Evolutionary conservation across 2,797 vertebrate species (phyloP).

Genomic region (Fringilla coelebs): DNA sequence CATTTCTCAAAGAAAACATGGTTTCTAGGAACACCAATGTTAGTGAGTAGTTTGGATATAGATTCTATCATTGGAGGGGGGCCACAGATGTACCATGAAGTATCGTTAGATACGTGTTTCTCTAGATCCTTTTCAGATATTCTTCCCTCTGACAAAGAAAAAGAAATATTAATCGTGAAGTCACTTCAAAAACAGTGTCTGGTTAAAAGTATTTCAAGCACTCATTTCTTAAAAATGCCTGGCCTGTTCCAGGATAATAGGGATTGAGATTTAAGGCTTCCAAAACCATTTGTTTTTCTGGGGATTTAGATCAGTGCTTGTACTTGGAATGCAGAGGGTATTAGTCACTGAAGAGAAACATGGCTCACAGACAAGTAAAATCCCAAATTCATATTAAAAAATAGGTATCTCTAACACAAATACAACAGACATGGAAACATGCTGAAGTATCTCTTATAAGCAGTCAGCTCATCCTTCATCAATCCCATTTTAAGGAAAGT

Average conservation of each 20-base stretch:
- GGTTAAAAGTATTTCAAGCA: background rate
- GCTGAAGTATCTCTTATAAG: background rate
- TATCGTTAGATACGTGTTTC: slow-evolving; percentile 76
- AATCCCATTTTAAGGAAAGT: background rate
- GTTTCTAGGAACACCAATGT: slow-evolving; percentile 78
- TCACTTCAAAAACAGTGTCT: background rate
- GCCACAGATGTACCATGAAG: slow-evolving; percentile 93
- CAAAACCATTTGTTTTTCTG: background rate
- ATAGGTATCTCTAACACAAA: background rate
- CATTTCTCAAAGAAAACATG: slow-evolving; percentile 93
- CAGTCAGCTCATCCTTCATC: background rate
- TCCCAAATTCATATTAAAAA: background rate
- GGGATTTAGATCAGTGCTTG: background rate
- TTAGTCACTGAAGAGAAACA: background rate
- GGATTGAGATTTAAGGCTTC: background rate
- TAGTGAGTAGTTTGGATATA: slow-evolving; percentile 80
- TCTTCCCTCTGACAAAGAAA: slow-evolving; percentile 81
- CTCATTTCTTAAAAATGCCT: background rate
- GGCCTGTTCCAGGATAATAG: background rate
- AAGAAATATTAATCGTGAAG: background rate
- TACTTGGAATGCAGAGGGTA: background rate
- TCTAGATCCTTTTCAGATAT: slow-evolving; percentile 82
- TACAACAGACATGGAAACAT: background rate
- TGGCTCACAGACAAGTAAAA: background rate
- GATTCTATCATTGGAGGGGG: slow-evolving; percentile 95